A percentile compares a stretch with the other conserved stretches of the same genome.
These are phyloP conservation scores for Pomatorhinus ruficollis DNA, from an alignment of 2,113 vertebrate genomes.

Conservation along the genomic window DNA sequence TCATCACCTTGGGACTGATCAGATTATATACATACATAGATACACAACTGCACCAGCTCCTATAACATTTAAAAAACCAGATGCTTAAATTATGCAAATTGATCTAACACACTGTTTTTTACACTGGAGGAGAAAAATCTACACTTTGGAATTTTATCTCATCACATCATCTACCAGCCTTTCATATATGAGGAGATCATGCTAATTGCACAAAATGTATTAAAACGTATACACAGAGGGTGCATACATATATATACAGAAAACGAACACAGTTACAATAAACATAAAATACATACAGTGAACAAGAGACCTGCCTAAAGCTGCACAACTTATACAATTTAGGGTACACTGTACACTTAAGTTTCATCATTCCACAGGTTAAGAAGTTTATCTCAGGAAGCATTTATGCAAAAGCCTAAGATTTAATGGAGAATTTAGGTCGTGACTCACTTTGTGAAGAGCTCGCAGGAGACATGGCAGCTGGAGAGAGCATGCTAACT, in stretches of 20 bases:
- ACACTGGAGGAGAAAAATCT: conserved; percentile 62
- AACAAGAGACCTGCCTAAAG: conserved; percentile 75
- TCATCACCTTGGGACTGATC: conserved; percentile 59
- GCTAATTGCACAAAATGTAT: conserved; percentile 64
- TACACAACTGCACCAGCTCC: conserved; percentile 67
- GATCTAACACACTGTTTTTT: conserved; percentile 54
- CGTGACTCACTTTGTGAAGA: conserved; percentile 94
- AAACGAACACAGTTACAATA: conserved; percentile 77
- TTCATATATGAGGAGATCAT: conserved; percentile 57
- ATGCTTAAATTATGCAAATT: conserved; percentile 65
- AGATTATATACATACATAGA: conserved; percentile 73
- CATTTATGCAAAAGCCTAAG: conserved; percentile 73
- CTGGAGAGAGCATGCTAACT: conserved; percentile 90
- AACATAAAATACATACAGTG: conserved; percentile 78
- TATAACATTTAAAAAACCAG: conserved; percentile 56
- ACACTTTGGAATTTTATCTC: conserved; percentile 62
- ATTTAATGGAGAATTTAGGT: conserved; percentile 76
- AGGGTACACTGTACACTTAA: conserved; percentile 67
- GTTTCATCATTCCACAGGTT: conserved; percentile 65
- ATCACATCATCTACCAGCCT: conserved; percentile 59
- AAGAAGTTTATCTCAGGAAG: conserved; percentile 66
- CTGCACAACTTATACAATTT: conserved; percentile 69
- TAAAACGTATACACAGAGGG: conserved; percentile 78
- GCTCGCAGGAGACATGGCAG: conserved; percentile 90
- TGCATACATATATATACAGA: conserved; percentile 77